Conservation (phyloP, 2,888 invertebrate species). For the Dexiosoma caninum region DNA sequence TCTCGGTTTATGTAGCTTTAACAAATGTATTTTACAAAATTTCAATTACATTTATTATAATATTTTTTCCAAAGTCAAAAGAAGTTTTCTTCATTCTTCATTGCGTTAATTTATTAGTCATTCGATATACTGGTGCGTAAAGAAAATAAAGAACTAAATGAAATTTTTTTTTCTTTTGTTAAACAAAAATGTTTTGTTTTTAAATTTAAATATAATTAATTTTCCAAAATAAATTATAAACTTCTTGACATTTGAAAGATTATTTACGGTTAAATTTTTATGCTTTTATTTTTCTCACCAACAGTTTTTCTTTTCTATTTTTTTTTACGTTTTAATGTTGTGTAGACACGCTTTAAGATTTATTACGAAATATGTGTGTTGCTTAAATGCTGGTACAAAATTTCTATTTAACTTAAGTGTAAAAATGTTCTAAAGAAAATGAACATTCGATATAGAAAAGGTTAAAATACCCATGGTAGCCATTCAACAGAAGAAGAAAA, state of each 20-base stretch:
- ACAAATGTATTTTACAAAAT: too few relatives aligned
- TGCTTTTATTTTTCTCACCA: slow-evolving; percentile 10
- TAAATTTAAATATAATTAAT: not conserved
- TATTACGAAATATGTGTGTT: slow-evolving; percentile 20
- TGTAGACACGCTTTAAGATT: slow-evolving; percentile 9
- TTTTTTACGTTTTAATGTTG: not conserved
- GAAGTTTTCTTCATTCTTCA: too few relatives aligned
- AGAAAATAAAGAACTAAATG: not conserved
- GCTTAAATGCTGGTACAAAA: slow-evolving; percentile 18
- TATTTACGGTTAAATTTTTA: not conserved
- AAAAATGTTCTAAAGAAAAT: slow-evolving; percentile 15
- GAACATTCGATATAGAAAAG: not conserved
- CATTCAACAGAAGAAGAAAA: slow-evolving; percentile 11
- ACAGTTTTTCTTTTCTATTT: not conserved
- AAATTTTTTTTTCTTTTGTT: not conserved
- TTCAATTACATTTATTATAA: too few relatives aligned
- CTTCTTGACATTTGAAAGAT: not conserved
- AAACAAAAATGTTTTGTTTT: not conserved
- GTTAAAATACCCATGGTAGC: not conserved
- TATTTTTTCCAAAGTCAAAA: too few relatives aligned
- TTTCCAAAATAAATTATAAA: slow-evolving; percentile 3
- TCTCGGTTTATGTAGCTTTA: too few relatives aligned
- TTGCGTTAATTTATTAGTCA: too few relatives aligned
- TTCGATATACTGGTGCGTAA: too few relatives aligned
- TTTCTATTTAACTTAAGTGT: slow-evolving; percentile 20